These are phyloP conservation scores for Dermochelys coriacea DNA, from an alignment of 2,797 vertebrate genomes.

Conservation along the genomic window DNA sequence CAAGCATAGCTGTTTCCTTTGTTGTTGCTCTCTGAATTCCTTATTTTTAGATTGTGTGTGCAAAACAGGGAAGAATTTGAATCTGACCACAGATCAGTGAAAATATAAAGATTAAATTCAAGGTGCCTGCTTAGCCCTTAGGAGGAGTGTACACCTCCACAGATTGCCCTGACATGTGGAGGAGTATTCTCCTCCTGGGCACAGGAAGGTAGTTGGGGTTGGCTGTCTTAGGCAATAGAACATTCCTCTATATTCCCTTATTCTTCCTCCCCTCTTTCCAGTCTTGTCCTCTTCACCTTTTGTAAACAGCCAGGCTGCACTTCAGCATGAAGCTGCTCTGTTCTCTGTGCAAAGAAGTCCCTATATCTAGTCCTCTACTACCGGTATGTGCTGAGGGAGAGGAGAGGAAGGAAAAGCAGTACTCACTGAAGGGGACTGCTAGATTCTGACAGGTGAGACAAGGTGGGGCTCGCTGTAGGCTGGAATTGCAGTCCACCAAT, in stretches of 20 bases:
- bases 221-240: accelerated
- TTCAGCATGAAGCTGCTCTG: not conserved
- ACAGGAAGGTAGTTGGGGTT: not conserved
- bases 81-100: not conserved
- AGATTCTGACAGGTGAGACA: accelerated
- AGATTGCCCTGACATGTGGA: not conserved
- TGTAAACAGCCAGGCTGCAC: not conserved
- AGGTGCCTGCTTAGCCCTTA: not conserved
- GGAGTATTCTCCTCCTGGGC: not conserved
- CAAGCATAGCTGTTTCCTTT: not conserved
- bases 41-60: not conserved
- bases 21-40: not conserved
- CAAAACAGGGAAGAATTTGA: not conserved
- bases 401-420: not conserved
- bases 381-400: not conserved
- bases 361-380: not conserved
- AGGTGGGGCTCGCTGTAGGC: not conserved
- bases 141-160: accelerated
- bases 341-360: not conserved
- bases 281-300: not conserved
- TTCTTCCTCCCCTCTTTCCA: not conserved
- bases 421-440: not conserved
- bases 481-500: not conserved
- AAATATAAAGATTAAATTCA: not conserved
- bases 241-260: not conserved